Evolutionary conservation across 2,113 vertebrate species (phyloP).

Genomic region (Sander lucioperca): DNA sequence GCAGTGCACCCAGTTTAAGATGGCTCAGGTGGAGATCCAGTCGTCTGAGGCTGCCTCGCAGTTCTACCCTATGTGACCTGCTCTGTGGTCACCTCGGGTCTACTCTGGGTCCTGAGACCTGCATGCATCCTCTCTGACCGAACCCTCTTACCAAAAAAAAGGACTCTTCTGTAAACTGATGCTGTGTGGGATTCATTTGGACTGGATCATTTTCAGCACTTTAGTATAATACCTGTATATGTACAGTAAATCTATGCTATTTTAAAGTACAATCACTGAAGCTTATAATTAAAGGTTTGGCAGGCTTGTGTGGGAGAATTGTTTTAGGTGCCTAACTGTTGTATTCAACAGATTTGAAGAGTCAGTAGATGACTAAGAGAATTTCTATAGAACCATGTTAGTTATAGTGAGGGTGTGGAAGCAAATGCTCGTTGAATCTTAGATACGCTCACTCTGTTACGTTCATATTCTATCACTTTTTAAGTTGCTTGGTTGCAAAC

Average conservation of each 20-base stretch:
- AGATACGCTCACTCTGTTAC: slow-evolving; percentile 53
- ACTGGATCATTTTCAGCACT: slow-evolving; percentile 57
- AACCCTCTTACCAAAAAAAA: slow-evolving; percentile 41
- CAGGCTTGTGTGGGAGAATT: slow-evolving; percentile 40
- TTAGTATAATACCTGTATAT: slow-evolving; percentile 64
- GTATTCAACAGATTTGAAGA: slow-evolving; percentile 57
- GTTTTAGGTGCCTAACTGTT: slow-evolving; percentile 60
- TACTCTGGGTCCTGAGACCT: slow-evolving; percentile 36
- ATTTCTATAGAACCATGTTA: slow-evolving; percentile 59
- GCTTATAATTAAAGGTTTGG: slow-evolving; percentile 28
- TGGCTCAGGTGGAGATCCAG: slow-evolving; percentile 99
- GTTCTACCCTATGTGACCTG: slow-evolving; percentile 96
- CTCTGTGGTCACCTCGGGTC: slow-evolving; percentile 18
- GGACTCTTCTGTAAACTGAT: slow-evolving; percentile 41
- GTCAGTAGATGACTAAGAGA: slow-evolving; percentile 35
- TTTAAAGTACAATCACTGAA: slow-evolving; percentile 56
- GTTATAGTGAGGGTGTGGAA: slow-evolving; percentile 54
- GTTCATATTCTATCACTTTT: slow-evolving; percentile 70
- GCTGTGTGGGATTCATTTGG: slow-evolving; percentile 52
- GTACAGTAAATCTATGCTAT: slow-evolving; percentile 76
- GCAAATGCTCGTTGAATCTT: slow-evolving; percentile 56
- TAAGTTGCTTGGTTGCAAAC: slow-evolving; percentile 73
- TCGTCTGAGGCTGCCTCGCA: slow-evolving; percentile 98
- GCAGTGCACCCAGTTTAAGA: slow-evolving; percentile 98
- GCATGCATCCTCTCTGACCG: slow-evolving; percentile 38